Evolutionary conservation across 2,888 invertebrate species (phyloP).

Genomic region (Eilema sororculum): DNA sequence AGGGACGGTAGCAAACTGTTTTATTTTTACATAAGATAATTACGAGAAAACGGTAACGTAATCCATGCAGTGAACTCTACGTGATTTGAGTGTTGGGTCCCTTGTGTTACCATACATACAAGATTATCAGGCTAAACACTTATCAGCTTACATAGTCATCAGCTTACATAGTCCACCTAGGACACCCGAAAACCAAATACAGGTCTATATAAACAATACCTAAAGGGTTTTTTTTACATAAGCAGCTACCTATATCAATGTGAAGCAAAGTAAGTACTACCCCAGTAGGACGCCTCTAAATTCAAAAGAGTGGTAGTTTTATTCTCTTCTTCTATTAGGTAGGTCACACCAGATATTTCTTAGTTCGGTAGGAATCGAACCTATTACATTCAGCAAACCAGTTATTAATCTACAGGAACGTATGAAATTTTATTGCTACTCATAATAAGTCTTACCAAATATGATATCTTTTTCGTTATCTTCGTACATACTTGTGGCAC

Average conservation of each 20-base stretch:
- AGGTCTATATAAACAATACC: too few relatives aligned
- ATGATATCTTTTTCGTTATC: conserved; percentile 56
- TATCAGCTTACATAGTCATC: background rate
- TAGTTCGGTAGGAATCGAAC: background rate
- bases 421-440: conserved; percentile 24
- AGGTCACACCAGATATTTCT: background rate
- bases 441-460: conserved; percentile 54
- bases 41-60: background rate
- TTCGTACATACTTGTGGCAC: conserved; percentile 39
- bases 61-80: background rate
- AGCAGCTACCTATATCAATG: too few relatives aligned
- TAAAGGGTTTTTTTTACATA: too few relatives aligned
- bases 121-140: background rate
- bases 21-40: background rate
- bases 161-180: too few relatives aligned
- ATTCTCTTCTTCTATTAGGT: background rate
- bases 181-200: too few relatives aligned
- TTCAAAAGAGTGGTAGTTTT: background rate
- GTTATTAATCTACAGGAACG: background rate
- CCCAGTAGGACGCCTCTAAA: background rate
- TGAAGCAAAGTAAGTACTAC: too few relatives aligned
- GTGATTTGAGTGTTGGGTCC: background rate
- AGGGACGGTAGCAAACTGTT: background rate
- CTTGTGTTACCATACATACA: background rate
- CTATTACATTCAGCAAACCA: background rate